Evolutionary conservation across 2,888 invertebrate genomes (phyloP), one percentile per base, ranked within the genome.

Genomic region (Cheilosia soror): DNA sequence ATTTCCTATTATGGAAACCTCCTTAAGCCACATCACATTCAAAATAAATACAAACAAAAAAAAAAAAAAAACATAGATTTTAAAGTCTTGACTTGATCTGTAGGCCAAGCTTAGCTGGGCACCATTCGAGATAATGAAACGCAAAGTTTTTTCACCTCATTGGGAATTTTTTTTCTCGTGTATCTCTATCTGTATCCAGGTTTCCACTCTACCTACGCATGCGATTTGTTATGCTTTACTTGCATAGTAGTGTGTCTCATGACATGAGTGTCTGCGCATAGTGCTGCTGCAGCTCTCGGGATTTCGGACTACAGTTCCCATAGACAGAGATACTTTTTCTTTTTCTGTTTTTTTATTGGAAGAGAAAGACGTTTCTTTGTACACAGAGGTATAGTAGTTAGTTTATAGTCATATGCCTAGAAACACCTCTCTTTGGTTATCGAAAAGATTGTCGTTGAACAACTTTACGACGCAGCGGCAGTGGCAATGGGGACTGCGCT

Each of bases 191-290:
- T 49, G 55, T 60, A 72, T 72, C 66, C 82, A 71, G 82, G 71
- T 66, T 77, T 80, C 40, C 60, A 85, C 63, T 76, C 81, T 62
- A 68, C 85, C 85, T 85, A 85, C 85, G 81, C 85, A 81, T 85
- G 81, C 81, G 81, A 85, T 76, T 85, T 81, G 85, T 81, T 81
- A 85, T 72, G 72, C 76, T 81, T 81, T 77, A 81, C 71, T 72
- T 76, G n/a, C n/a, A n/a, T n/a, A 62, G 80, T 83, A 29, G 25
- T 29, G 25, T 40, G 60, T 42, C 37, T 37, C 60, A 58, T 58
- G 33, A 33, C 33, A 11, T 11, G 37, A 11, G 11, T 37, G 37
- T 20, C 40, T 7, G 15, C 11, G 20, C 37, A 20, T 20, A 60
- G 9, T 7, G 33, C 37, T 13, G 55, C 33, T 53, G 44, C 33